Percentiles rank a stretch among this genome's conserved stretches.
Conservation (phyloP, 2,113 vertebrate species). For the Procavia capensis region DNA sequence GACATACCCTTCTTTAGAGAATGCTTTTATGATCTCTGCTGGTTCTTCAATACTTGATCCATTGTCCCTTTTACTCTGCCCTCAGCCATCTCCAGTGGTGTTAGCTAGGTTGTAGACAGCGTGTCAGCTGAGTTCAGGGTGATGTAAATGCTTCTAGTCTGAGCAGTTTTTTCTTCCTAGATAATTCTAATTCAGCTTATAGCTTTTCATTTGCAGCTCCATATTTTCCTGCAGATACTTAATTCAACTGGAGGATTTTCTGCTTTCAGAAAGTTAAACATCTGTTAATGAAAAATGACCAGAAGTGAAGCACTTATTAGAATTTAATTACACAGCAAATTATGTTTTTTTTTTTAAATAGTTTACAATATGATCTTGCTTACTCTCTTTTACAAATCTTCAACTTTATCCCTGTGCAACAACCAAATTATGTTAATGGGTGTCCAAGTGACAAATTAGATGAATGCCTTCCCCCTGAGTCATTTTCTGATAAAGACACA, state of each 20-base stretch:
- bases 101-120: neutral
- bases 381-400: slow-evolving; percentile 69
- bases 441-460: slow-evolving; percentile 77
- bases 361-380: slow-evolving; percentile 61
- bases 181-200: slow-evolving; percentile 45
- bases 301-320: slow-evolving; percentile 82
- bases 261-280: slow-evolving; percentile 56
- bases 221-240: slow-evolving; percentile 6
- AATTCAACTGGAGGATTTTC: slow-evolving; percentile 26
- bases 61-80: neutral
- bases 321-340: slow-evolving; percentile 81
- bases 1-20: neutral
- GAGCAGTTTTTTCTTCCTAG: neutral
- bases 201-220: slow-evolving; percentile 16
- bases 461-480: slow-evolving; percentile 81
- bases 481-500: slow-evolving; percentile 85
- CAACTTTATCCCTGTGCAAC: slow-evolving; percentile 70
- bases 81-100: neutral
- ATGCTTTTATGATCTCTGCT: neutral
- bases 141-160: neutral
- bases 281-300: slow-evolving; percentile 74
- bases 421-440: slow-evolving; percentile 81
- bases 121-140: neutral
- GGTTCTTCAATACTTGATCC: neutral
- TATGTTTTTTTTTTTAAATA: slow-evolving; percentile 60